Base-by-base conservation (phyloP, 2,113 vertebrate species). In the Chaenogobius annularis region DNA sequence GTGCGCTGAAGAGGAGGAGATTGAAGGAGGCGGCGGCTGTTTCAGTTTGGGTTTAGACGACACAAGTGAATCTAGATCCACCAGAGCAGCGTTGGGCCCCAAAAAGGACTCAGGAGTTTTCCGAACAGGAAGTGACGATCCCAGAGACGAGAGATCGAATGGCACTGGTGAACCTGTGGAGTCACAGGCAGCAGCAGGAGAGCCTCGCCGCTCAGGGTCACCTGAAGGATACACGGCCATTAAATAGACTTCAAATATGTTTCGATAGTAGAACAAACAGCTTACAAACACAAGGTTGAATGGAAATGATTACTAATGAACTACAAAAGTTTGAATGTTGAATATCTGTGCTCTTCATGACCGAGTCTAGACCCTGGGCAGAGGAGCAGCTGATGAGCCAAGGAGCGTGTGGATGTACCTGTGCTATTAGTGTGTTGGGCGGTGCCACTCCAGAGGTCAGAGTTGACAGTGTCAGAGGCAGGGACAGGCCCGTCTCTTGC, bases 41-140 rank as follows among this genome's bases (percentile, higher is more conserved):
- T 93, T 94, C 69, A 92, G 88, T 86, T 93, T 94, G 72, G 93
- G 93, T 89, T 94, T 94, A 61, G 95, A 94, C 10, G 94, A 95
- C 78, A 97, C 85, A 73, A 97, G 87, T 0, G 95, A 96, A 86
- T 97, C 96, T 48, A 97, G 91, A 78, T 97, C 96, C 8, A 97
- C 96, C 0, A 97, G 94, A 0, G 96, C 91, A 0, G 96, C 96
- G 0, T 97, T 97, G 73, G 96, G 96, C 15, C 96, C 96, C 62
- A 97, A 91, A 87, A 97, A 97, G 0, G 96, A 96, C 88, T 97
- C 95, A 0, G 96, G 96, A 0, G 96, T 97, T 87, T 96, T 97
- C 50, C 96, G 93, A 5, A 94, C 92, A 10, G 95, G 94, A 3
- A 95, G 92, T 0, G 93, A 93, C 6, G 94, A 89, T n/a, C 93